Evolutionary conservation across 2,888 invertebrate species (phyloP), one percentile per base, ranked within the genome.

Genomic region (Caenorhabditis zanzibari): DNA sequence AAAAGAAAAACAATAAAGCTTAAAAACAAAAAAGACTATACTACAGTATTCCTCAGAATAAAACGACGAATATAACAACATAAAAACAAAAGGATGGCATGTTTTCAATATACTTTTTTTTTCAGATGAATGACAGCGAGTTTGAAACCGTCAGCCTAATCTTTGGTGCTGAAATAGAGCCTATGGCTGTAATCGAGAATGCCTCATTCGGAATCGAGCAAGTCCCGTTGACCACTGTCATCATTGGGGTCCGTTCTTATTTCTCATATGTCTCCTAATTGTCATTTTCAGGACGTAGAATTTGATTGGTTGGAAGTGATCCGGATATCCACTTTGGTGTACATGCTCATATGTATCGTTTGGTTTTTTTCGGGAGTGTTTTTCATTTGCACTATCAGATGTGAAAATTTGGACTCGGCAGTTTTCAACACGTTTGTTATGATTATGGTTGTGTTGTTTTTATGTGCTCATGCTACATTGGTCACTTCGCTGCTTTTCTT

Each of bases 301-400:
- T 58, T 90, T 28, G 90, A 91, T 35, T 80, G 90, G 68, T 81
- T 91, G 19, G 86, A 90, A 61, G 77, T 90, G 19, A 85, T 91
- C 19, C 86, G 91, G 10, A 85, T 88, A 14, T 90, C 90, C 14
- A 91, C 90, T 9, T 47, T 90, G 38, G 84, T 90, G n/a, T 91
- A 90, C 73, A 52, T 89, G 16, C 73, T 71, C 0, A 63, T 89
- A 1, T 88, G 87, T 41, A 32, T 83, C 22, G 14, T 88, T 10
- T 91, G 91, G 91, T 69, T 90, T 14, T 5, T 90, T 22, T 86
- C 91, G 0, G 80, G 91, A 14, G 38, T 88, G 9, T 58, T 88
- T 0, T 82, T 91, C 52, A 80, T 89, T 2, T 71, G 89, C 28
- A 90, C 91, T 9, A 86, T 91, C n/a, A 56, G 73, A 74, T 84